A percentile compares a stretch with the other conserved stretches of the same genome.
These are phyloP conservation scores for Suncus etruscus DNA, from an alignment of 2,113 vertebrate species.

Conservation along the genomic window DNA sequence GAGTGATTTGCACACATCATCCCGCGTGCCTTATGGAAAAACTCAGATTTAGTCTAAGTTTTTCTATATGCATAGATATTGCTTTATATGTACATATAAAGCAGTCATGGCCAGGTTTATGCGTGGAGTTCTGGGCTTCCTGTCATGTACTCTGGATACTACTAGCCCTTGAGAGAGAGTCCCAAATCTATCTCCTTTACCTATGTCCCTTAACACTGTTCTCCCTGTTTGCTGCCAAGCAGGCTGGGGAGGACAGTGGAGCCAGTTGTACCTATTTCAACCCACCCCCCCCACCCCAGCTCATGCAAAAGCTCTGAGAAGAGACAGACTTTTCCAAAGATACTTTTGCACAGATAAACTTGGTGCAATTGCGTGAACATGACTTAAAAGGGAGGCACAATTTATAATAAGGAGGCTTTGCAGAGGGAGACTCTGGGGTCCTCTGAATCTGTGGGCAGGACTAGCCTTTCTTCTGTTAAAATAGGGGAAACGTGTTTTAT, in stretches of 20 bases:
- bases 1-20: conserved; percentile 48
- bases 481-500: conserved; percentile 82
- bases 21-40: conserved; percentile 49
- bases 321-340: conserved; percentile 67
- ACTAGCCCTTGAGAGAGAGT: neutral
- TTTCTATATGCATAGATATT: neutral
- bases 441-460: conserved; percentile 87
- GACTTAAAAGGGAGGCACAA: conserved; percentile 88
- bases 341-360: conserved; percentile 84
- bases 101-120: conserved; percentile 24
- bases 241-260: neutral
- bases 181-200: conserved; percentile 42
- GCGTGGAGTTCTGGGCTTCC: neutral
- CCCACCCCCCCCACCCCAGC: neutral
- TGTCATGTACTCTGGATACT: neutral
- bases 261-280: conserved; percentile 57
- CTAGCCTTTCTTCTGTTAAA: conserved; percentile 85
- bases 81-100: conserved; percentile 40
- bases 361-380: conserved; percentile 86
- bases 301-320: conserved; percentile 55
- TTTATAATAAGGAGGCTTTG: conserved; percentile 87
- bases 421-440: conserved; percentile 87
- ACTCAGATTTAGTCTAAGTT: conserved; percentile 61
- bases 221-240: conserved; percentile 59
- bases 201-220: conserved; percentile 54